Evolutionary conservation across 2,113 vertebrate genomes (phyloP), one percentile per base, ranked within the genome.

Genomic region (Oxyura jamaicensis): DNA sequence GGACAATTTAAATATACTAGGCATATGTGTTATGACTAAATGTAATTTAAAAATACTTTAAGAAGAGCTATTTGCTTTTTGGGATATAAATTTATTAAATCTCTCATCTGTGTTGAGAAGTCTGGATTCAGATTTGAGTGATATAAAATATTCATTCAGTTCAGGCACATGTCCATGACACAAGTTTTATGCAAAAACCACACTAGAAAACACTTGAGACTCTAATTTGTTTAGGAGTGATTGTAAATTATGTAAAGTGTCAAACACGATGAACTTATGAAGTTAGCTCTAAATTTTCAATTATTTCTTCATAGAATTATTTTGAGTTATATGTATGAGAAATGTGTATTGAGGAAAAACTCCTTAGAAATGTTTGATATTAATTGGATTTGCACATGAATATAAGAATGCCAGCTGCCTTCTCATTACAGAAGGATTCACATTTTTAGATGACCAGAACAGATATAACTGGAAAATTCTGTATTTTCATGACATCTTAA

Each of bases 401-500:
- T 68, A 79, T 16, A 65, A 91, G 69, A 79, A 41, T 36, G 59
- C 17, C 67, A 86, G 60, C 77, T 95, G 58, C 41, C 83, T 88
- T 93, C 65, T 76, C 74, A 87, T 65, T 77, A 35, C 13, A 36
- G 11, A 52, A 52, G n/a, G 18, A 52, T 71, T 71, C 48, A 42
- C 28, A 15, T 88, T 88, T 91, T 76, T 71, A 85, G 79, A 91
- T 33, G 29, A 69, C 42, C 21, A 91, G 53, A 76, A 53, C 88
- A 90, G 63, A 76, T 85, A 90, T 56, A 69, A 82, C 35, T 85
- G 35, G 80, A 95, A 94, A 96, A 86, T 73, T 86, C 60, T 79
- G 78, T 82, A 81, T 82, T 90, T 94, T 88, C 60, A 48, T 91
- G 78, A 56, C 72, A 95, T 66, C 82, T 93, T 85, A 85, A 71